Evolutionary conservation across 30 jellyfish, hydroid and myxozoan species (phyloP).

Genomic region (Turritopsis dohrnii): DNA sequence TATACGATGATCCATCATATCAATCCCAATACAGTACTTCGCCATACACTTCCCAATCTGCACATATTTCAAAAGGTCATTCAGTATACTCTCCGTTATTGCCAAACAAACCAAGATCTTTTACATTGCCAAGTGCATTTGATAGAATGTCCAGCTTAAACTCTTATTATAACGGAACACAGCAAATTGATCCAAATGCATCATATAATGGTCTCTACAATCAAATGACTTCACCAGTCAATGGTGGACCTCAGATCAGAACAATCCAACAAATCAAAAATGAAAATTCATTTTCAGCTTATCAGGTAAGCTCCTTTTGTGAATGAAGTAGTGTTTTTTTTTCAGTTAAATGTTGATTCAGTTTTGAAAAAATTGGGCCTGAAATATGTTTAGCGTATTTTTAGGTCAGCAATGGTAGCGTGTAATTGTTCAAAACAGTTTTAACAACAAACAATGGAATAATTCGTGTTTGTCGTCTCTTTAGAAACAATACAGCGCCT

Average conservation of each 20-base stretch:
- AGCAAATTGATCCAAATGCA: constrained; percentile 1
- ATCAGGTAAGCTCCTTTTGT: background rate
- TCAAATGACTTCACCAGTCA: constrained; percentile 9
- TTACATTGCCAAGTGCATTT: background rate
- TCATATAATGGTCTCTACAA: background rate
- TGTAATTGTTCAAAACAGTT: no score
- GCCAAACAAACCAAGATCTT: constrained; percentile 11
- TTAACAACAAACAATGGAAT: no score
- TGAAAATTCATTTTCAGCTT: constrained; percentile 3
- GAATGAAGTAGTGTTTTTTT: no score
- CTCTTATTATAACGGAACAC: background rate
- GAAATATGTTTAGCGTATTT: no score
- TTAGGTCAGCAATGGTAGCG: no score
- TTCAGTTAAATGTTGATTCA: no score
- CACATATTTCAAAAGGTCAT: background rate
- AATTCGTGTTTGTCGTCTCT: background rate
- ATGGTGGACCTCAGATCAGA: background rate
- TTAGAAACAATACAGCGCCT: background rate
- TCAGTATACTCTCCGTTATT: background rate
- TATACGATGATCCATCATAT: background rate
- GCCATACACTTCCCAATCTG: background rate
- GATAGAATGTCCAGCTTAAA: background rate
- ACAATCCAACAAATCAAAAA: constrained; percentile 2
- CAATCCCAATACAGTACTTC: background rate
- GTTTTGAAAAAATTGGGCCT: no score